phyloP scores from a whole-genome alignment of 2,113 vertebrate genomes.

The Marmota monax region DNA sequence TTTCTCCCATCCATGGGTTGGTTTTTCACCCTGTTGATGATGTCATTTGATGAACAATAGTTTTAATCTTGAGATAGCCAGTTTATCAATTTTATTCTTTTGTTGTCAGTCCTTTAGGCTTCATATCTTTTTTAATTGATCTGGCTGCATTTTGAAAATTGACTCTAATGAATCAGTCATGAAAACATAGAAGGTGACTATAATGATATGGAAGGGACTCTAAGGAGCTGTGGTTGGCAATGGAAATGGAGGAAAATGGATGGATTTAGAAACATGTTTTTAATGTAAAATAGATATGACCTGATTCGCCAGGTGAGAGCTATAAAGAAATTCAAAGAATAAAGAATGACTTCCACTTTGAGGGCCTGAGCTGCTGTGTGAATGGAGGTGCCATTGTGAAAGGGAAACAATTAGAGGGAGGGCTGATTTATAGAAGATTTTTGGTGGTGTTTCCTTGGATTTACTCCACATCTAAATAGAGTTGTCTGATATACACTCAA shows the following conservation, averaged over 20 bases:
- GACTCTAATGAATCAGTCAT: neutral
- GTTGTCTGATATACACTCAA: neutral
- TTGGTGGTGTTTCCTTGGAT: neutral
- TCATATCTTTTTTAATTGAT: neutral
- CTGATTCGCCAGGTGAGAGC: neutral
- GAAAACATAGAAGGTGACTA: neutral
- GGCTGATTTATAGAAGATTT: neutral
- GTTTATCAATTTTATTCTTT: neutral
- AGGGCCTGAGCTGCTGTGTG: neutral
- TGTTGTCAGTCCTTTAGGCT: neutral
- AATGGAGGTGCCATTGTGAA: neutral
- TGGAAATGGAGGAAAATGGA: neutral
- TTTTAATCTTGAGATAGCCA: neutral
- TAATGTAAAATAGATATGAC: neutral
- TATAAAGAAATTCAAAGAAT: constrained; percentile 9
- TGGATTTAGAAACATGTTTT: neutral
- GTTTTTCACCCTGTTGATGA: neutral
- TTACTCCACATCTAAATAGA: neutral
- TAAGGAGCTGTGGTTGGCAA: neutral
- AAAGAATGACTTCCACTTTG: neutral
- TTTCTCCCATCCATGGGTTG: neutral
- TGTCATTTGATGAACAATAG: neutral
- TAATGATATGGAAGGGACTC: neutral
- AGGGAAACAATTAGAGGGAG: neutral
- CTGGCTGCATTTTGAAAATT: neutral